These are phyloP conservation scores for Geothlypis trichas DNA, from an alignment of 2,113 vertebrate genomes.

Conservation along the genomic window DNA sequence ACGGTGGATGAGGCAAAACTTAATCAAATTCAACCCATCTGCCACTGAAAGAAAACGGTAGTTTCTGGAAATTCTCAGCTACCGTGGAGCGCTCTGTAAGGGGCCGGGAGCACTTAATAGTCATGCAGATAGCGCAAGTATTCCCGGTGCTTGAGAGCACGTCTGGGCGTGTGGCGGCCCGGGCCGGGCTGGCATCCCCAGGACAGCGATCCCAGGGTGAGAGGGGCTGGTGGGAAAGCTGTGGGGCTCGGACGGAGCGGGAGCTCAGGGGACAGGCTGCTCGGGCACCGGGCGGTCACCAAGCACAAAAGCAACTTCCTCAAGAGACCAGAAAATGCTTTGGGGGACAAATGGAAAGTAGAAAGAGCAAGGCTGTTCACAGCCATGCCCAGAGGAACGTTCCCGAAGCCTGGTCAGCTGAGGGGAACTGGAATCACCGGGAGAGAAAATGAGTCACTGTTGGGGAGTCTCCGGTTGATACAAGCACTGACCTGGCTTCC, in stretches of 20 bases:
- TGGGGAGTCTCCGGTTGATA: not conserved
- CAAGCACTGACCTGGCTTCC: not conserved
- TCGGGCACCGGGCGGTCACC: not conserved
- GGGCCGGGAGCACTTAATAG: not conserved
- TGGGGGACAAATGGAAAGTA: fast-evolving
- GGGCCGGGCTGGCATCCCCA: not conserved
- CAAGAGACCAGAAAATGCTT: not conserved
- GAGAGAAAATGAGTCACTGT: not conserved
- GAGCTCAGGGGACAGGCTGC: not conserved
- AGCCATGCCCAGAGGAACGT: not conserved
- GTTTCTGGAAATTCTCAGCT: not conserved
- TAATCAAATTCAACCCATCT: not conserved
- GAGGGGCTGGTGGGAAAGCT: not conserved
- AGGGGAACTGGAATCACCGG: not conserved
- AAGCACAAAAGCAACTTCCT: not conserved
- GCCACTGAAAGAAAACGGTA: not conserved
- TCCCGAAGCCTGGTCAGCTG: not conserved
- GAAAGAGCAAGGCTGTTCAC: fast-evolving
- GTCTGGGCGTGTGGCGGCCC: not conserved
- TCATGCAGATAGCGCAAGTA: not conserved
- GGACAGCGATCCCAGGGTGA: not conserved
- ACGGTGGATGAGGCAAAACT: not conserved
- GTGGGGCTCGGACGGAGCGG: not conserved
- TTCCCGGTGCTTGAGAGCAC: not conserved
- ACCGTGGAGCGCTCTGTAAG: not conserved